Evolutionary conservation across 2,888 invertebrate genomes (phyloP).

Genomic region (Lapara coniferarum): DNA sequence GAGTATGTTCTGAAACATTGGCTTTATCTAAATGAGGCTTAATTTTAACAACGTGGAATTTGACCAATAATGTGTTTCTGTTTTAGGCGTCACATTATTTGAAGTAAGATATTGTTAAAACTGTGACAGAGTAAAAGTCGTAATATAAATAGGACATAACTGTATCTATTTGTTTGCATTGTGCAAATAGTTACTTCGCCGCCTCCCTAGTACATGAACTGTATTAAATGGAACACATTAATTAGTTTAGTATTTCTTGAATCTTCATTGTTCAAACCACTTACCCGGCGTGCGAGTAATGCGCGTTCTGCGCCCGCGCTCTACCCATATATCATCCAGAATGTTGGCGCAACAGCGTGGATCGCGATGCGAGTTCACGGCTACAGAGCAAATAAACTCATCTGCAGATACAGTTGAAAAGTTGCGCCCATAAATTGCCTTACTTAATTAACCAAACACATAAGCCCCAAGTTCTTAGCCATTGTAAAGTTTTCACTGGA

Average conservation of each 20-base stretch:
- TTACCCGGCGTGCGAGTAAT: slow-evolving; percentile 1
- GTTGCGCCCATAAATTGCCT: slow-evolving; percentile 1
- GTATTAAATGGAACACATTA: not conserved
- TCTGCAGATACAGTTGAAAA: slow-evolving; percentile 19
- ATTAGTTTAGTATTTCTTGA: slow-evolving; percentile 11
- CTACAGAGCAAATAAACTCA: slow-evolving; percentile 16
- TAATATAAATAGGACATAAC: too few species aligned
- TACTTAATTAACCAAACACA: slow-evolving; percentile 13
- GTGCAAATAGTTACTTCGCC: too few species aligned
- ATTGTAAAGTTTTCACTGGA: slow-evolving; percentile 19
- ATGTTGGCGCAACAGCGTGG: not conserved
- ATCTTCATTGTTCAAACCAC: not conserved
- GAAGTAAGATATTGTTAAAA: too few species aligned
- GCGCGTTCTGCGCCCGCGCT: not conserved
- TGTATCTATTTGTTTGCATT: too few species aligned
- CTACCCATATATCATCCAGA: not conserved
- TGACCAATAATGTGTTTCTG: too few species aligned
- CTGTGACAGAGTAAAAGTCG: too few species aligned
- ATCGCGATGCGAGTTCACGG: not conserved
- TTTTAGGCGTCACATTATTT: too few species aligned
- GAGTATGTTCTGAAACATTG: too few species aligned
- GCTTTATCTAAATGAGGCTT: too few species aligned
- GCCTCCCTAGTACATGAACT: not conserved
- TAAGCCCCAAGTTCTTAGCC: slow-evolving; percentile 19
- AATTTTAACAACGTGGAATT: too few species aligned